Evolutionary conservation across 2,113 vertebrate species (phyloP).

Genomic region (Laticauda colubrina): DNA sequence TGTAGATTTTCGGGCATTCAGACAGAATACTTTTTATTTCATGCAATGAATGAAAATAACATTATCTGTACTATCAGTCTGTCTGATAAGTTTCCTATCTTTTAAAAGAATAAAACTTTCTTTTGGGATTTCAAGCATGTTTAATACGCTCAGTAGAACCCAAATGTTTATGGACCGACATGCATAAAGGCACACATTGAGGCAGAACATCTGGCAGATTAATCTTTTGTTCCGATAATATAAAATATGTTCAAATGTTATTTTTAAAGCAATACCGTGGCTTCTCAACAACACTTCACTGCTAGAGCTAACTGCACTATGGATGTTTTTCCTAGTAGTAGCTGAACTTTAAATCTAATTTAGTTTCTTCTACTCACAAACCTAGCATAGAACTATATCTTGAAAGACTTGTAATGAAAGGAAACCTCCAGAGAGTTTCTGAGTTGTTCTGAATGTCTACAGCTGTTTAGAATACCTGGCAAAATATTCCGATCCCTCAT

Average conservation of each 20-base stretch:
- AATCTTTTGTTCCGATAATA: not conserved
- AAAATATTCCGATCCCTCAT: not conserved
- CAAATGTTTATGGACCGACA: too few relatives aligned
- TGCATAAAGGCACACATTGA: not conserved
- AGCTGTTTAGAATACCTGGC: not conserved
- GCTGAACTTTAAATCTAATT: not conserved
- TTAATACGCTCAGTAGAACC: not conserved
- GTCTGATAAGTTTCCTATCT: not conserved
- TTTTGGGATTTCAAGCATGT: not conserved
- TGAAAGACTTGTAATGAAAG: not conserved
- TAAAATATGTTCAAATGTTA: not conserved
- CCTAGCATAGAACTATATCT: not conserved
- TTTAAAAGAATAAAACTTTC: not conserved
- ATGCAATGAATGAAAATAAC: not conserved
- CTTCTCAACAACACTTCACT: not conserved
- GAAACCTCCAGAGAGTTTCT: not conserved
- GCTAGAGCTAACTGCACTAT: not conserved
- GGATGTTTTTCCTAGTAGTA: not conserved
- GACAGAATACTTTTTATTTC: not conserved
- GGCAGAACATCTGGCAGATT: not conserved
- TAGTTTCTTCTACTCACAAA: not conserved
- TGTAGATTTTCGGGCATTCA: conserved; percentile 6
- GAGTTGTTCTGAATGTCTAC: not conserved
- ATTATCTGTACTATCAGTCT: not conserved
- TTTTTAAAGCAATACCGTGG: not conserved